phyloP scores from a whole-genome alignment of 2,888 invertebrate species.

The Cyclophora punctaria region DNA sequence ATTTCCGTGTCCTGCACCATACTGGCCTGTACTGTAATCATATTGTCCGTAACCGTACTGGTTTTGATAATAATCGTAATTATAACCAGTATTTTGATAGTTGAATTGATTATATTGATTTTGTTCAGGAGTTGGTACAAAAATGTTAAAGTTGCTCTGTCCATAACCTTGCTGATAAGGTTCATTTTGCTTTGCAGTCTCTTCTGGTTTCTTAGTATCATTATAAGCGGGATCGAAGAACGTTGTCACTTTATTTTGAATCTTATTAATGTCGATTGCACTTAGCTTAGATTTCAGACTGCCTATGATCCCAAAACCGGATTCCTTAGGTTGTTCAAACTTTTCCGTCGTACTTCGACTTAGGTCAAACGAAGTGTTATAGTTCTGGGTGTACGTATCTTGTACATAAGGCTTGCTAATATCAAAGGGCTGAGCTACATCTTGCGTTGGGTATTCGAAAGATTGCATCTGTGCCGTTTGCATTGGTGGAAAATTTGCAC shows the following conservation, averaged over 20 bases:
- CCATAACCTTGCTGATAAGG: slow-evolving; percentile 18
- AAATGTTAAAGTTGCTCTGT: slow-evolving; percentile 41
- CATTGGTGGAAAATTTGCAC: neutral
- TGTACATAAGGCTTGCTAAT: slow-evolving; percentile 17
- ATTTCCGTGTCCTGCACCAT: too few species aligned
- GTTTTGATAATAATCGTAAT: slow-evolving; percentile 17
- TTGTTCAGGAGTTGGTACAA: slow-evolving; percentile 30
- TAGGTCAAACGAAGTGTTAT: slow-evolving; percentile 52
- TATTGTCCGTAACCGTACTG: slow-evolving; percentile 20
- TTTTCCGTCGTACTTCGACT: slow-evolving; percentile 44
- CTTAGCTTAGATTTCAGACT: slow-evolving; percentile 66
- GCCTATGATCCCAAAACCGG: slow-evolving; percentile 58
- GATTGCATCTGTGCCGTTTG: neutral
- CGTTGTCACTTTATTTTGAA: slow-evolving; percentile 62
- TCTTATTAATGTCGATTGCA: slow-evolving; percentile 62
- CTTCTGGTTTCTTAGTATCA: slow-evolving; percentile 30
- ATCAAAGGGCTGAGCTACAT: slow-evolving; percentile 19
- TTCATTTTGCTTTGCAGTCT: slow-evolving; percentile 18
- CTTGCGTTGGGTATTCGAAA: slow-evolving; percentile 10
- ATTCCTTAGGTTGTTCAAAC: slow-evolving; percentile 39
- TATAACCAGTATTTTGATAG: slow-evolving; percentile 10
- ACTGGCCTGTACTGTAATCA: neutral
- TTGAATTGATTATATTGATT: slow-evolving; percentile 10
- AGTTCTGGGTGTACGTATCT: slow-evolving; percentile 20
- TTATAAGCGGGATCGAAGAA: slow-evolving; percentile 67